Evolutionary conservation across 2,797 vertebrate species (phyloP).

Genomic region (Chromobotia macracanthus): DNA sequence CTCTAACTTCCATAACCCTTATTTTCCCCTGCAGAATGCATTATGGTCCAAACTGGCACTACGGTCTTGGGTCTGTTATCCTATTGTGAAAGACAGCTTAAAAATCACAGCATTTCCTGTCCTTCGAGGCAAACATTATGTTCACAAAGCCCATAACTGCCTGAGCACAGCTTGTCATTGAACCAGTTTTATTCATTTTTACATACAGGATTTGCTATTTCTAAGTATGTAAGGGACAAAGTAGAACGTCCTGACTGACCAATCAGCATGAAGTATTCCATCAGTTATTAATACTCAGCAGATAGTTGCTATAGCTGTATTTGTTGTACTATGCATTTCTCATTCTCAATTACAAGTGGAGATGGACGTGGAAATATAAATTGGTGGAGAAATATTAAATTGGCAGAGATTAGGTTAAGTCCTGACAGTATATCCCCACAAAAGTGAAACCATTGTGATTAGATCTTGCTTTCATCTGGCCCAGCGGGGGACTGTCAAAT

Average conservation of each 20-base stretch:
- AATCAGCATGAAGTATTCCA: neutral
- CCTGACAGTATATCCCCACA: conserved; percentile 42
- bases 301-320: neutral
- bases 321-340: neutral
- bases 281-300: no score
- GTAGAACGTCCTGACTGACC: neutral
- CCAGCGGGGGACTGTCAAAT: conserved; percentile 55
- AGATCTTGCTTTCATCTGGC: conserved; percentile 55
- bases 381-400: conserved; percentile 19
- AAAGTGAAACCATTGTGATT: conserved; percentile 53
- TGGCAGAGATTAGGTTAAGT: conserved; percentile 20
- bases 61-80: conserved; percentile 23
- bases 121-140: conserved; percentile 27
- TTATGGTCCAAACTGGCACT: conserved; percentile 29
- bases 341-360: neutral
- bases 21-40: conserved; percentile 13
- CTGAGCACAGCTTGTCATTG: conserved; percentile 6
- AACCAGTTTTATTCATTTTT: conserved; percentile 17
- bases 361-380: conserved; percentile 13
- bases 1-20: conserved; percentile 20
- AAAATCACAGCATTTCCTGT: conserved; percentile 35
- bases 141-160: conserved; percentile 26
- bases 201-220: conserved; percentile 18
- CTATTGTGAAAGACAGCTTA: conserved; percentile 32
- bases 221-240: neutral